Evolutionary conservation across 2,113 vertebrate genomes (phyloP).

Genomic region (Marmota monax): DNA sequence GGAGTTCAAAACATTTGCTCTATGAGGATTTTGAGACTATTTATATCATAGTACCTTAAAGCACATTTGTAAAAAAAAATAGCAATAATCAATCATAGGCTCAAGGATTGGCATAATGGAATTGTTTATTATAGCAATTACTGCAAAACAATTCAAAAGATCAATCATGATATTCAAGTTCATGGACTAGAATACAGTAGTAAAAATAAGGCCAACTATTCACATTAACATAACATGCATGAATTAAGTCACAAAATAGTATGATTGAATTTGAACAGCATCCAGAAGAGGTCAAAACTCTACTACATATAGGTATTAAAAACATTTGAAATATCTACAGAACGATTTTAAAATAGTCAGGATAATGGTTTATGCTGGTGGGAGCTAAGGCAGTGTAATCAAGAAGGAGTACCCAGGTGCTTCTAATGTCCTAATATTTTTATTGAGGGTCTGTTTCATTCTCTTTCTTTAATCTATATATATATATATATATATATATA

Average conservation of each 20-base stretch:
- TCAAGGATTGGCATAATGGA: background rate
- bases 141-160: background rate
- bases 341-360: background rate
- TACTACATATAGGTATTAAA: background rate
- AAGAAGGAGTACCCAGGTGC: background rate
- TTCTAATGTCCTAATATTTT: background rate
- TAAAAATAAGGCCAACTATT: background rate
- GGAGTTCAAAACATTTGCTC: background rate
- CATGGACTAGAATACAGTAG: background rate
- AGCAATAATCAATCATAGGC: background rate
- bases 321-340: background rate
- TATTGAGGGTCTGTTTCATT: background rate
- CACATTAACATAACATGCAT: background rate
- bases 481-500: background rate
- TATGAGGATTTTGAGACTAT: background rate
- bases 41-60: constrained; percentile 20
- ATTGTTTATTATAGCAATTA: background rate
- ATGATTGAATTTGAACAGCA: constrained; percentile 14
- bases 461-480: constrained; percentile 65
- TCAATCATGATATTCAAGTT: background rate
- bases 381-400: background rate
- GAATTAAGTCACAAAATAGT: constrained; percentile 46
- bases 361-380: background rate
- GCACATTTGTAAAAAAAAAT: constrained; percentile 7
- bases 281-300: background rate